Evolutionary conservation across 92 coral and sea anemone genomes (phyloP).

Genomic region (Heliopora coerulea): DNA sequence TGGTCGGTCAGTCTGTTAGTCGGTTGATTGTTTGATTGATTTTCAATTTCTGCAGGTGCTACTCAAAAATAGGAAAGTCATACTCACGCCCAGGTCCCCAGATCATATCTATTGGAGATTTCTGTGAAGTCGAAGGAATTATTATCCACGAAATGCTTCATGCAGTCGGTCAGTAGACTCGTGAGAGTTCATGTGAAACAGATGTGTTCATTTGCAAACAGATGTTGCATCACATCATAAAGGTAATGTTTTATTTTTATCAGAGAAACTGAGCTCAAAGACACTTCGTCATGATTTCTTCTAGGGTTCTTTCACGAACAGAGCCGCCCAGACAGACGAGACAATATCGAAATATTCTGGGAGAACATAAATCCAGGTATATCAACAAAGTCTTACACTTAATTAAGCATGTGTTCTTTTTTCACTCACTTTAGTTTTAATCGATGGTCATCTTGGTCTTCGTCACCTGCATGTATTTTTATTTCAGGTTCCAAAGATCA

Average conservation of each 20-base stretch:
- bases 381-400: neutral
- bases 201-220: too few relatives aligned
- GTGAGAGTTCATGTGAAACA: too few relatives aligned
- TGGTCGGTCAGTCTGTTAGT: neutral
- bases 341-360: conserved; percentile 21
- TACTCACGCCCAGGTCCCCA: conserved; percentile 58
- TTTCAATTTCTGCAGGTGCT: conserved; percentile 54
- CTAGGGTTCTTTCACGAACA: conserved; percentile 30
- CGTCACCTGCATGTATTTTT: too few relatives aligned
- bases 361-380: conserved; percentile 8
- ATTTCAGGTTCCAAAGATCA: conserved; percentile 29
- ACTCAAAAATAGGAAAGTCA: conserved; percentile 60
- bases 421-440: too few relatives aligned
- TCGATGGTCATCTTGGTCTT: too few relatives aligned
- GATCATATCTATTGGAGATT: conserved; percentile 60
- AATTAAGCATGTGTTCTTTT: too few relatives aligned
- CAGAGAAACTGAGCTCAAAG: too few relatives aligned
- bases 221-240: too few relatives aligned
- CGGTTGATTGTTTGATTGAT: neutral
- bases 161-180: conserved; percentile 74
- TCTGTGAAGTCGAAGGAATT: conserved; percentile 62
- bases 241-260: too few relatives aligned
- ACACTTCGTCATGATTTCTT: too few relatives aligned
- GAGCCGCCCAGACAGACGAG: conserved; percentile 21
- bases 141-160: conserved; percentile 81